A percentile compares a stretch with the other conserved stretches of the same genome.
Evolutionary conservation across 2,888 invertebrate genomes (phyloP).

Genomic region (Dicranocentrus wangi): DNA sequence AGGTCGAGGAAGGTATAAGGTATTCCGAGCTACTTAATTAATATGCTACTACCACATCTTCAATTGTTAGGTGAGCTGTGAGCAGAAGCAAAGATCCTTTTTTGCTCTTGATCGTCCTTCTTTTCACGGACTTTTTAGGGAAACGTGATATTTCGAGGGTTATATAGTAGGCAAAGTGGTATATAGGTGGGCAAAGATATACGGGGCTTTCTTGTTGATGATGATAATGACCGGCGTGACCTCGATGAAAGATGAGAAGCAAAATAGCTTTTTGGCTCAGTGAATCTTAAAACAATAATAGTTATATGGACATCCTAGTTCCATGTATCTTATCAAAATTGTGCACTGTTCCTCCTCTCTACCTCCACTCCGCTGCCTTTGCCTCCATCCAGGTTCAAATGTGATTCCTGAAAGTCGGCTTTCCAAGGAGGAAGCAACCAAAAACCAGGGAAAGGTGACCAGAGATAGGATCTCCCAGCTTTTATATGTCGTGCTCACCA

Average conservation of each 20-base stretch:
- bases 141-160: constrained; percentile 31
- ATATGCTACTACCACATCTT: constrained; percentile 56
- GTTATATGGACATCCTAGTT: constrained; percentile 5
- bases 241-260: constrained; percentile 56
- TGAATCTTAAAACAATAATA: constrained; percentile 58
- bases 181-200: too few species aligned
- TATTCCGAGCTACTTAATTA: constrained; percentile 47
- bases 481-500: neutral
- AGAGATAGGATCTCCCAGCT: constrained; percentile 9
- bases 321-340: constrained; percentile 25
- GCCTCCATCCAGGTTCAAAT: too few species aligned
- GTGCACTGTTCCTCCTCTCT: constrained; percentile 3
- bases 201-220: constrained; percentile 18
- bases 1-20: constrained; percentile 35
- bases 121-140: too few species aligned
- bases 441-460: constrained; percentile 25
- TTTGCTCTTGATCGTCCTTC: constrained; percentile 37
- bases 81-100: constrained; percentile 1
- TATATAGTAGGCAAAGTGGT: too few species aligned
- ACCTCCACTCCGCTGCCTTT: too few species aligned
- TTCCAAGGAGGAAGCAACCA: constrained; percentile 1
- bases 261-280: constrained; percentile 51
- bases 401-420: neutral
- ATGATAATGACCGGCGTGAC: constrained; percentile 55
- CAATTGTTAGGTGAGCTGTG: constrained; percentile 52